These are phyloP conservation scores for Drosophila mojavensis DNA, from an alignment of 1,140 invertebrate genomes.

Conservation along the genomic window DNA sequence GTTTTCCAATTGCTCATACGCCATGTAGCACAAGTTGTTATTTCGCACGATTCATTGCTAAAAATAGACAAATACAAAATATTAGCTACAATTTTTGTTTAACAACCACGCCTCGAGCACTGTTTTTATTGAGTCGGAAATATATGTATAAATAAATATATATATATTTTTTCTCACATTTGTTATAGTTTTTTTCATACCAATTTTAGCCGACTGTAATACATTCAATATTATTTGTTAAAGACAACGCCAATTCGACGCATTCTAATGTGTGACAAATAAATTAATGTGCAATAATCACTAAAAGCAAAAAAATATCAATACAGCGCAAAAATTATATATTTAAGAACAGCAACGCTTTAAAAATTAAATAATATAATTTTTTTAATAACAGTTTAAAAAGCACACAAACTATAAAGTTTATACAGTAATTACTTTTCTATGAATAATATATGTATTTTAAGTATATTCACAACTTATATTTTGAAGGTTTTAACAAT, in stretches of 20 bases:
- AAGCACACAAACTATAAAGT: too few species aligned
- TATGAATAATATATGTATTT: not conserved
- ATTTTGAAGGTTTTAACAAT: too few species aligned
- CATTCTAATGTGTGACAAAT: not conserved
- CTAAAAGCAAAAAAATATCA: slow-evolving; percentile 11
- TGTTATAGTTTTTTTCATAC: not conserved
- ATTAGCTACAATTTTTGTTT: slow-evolving; percentile 19
- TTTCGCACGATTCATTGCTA: slow-evolving; percentile 37
- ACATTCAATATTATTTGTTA: not conserved
- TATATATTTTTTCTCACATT: not conserved
- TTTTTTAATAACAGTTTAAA: too few species aligned
- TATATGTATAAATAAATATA: not conserved
- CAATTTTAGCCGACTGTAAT: not conserved
- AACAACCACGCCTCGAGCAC: slow-evolving; percentile 12
- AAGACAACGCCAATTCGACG: not conserved
- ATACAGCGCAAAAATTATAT: not conserved
- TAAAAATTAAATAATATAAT: too few species aligned
- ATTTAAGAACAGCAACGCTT: too few species aligned
- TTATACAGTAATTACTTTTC: not conserved
- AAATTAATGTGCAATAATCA: slow-evolving; percentile 1
- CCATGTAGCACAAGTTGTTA: slow-evolving; percentile 17
- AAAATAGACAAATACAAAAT: slow-evolving; percentile 32
- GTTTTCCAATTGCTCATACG: slow-evolving; percentile 11
- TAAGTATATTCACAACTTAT: too few species aligned
- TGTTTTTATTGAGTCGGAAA: not conserved